Base-by-base conservation (phyloP, 2,113 vertebrate genomes). In the Asarcornis scutulata region DNA sequence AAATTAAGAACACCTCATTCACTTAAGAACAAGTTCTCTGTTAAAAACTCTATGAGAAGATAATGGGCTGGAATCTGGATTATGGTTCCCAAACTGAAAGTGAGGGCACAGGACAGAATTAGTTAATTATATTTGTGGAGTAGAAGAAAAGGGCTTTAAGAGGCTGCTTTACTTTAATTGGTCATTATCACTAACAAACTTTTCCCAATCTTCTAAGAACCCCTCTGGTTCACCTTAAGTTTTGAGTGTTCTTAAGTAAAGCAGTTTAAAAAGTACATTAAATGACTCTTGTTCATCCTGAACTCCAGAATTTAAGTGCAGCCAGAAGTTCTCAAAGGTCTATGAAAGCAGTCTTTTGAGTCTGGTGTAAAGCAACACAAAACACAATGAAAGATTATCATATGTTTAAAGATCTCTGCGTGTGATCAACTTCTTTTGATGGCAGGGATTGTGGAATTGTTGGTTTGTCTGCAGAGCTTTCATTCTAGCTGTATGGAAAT, bases 341-440 rank as follows among this genome's bases (percentile, higher is more conserved):
- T 73, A 2, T 23, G 67, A 78, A 29, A 34, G 40, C 36, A 60
- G 16, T 7, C 58, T 97, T 92, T 96, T 72, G 96, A 84, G 79
- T 75, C 92, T 32, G 90, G 60, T 74, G 38, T 85, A 46, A 86
- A 48, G 63, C 25, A 77, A 81, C 76, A 90, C 91, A 67, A 97
- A 95, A 93, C 75, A 93, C 83, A 91, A 90, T 69, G 60, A n/a
- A 82, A 91, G 20, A 92, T 91, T 18, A 36, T 38, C 5, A 1
- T 22, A 14, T 26, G 31, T 93, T 90, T 87, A 56, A 90, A 87
- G 40, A 17, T 40, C 50, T 76, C 46, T 91, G 67, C 26, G 31
- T 2, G 6, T 73, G 64, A 32, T 56, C 17, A 88, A 40, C 80
- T 79, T 58, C 48, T 55, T 63, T 4, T 20, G 48, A 7, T 23